Conservation (phyloP, 2,888 invertebrate species). For the Mesorhabditis spiculigera region DNA sequence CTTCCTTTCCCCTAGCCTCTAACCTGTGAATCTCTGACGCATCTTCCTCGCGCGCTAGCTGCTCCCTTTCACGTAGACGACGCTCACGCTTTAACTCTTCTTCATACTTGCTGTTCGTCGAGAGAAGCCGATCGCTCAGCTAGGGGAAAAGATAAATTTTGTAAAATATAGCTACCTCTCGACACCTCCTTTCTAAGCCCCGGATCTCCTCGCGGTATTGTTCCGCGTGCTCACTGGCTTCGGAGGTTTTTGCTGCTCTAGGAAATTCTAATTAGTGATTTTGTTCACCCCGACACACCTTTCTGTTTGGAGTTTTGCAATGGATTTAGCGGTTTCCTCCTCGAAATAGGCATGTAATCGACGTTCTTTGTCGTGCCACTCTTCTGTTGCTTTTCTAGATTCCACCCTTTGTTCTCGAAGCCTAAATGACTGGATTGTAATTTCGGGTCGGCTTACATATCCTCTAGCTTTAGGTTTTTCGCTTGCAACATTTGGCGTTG, state of each 20-base stretch:
- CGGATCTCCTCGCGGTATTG: background rate
- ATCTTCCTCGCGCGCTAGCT: no score
- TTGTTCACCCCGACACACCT: background rate
- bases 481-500: background rate
- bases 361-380: background rate
- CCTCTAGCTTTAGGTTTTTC: background rate
- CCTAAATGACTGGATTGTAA: background rate
- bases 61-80: no score
- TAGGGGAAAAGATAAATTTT: no score
- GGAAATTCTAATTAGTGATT: background rate
- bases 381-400: no score
- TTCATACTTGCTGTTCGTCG: no score
- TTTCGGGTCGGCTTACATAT: background rate
- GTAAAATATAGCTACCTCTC: background rate
- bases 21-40: no score
- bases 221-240: background rate
- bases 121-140: no score
- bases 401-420: background rate
- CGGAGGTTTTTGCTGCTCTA: no score
- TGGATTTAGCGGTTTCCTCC: background rate
- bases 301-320: background rate
- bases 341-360: background rate
- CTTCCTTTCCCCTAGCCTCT: no score
- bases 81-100: no score
- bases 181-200: background rate